These are phyloP conservation scores for Hystrix brachyura DNA, from an alignment of 2,113 vertebrate species.

Conservation along the genomic window DNA sequence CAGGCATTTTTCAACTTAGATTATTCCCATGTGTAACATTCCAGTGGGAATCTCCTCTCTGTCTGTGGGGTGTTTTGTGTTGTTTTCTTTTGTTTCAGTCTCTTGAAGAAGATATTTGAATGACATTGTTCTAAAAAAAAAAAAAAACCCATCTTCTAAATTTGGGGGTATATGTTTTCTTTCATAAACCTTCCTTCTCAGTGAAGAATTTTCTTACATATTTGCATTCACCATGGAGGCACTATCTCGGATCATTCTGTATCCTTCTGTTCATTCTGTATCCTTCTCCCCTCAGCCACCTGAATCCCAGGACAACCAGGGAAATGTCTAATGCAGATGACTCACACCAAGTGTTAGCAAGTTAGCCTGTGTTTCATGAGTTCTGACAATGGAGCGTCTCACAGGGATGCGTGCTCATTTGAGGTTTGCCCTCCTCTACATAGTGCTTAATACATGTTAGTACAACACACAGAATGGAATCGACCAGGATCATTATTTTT, in stretches of 20 bases:
- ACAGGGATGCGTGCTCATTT: neutral
- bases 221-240: neutral
- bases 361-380: neutral
- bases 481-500: neutral
- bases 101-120: slow-evolving; percentile 65
- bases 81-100: slow-evolving; percentile 1
- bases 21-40: neutral
- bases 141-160: neutral
- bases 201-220: neutral
- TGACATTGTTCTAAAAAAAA: neutral
- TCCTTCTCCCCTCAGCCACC: neutral
- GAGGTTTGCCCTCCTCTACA: neutral
- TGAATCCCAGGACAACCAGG: neutral
- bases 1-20: slow-evolving; percentile 26
- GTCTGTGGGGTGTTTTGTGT: neutral
- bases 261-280: neutral
- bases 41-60: neutral
- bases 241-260: neutral
- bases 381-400: neutral
- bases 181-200: neutral
- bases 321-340: too few relatives aligned
- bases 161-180: neutral
- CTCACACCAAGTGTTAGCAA: neutral
- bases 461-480: neutral
- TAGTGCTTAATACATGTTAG: neutral